phyloP scores from a whole-genome alignment of 2,797 vertebrate species.

The Aythya fuligula region DNA sequence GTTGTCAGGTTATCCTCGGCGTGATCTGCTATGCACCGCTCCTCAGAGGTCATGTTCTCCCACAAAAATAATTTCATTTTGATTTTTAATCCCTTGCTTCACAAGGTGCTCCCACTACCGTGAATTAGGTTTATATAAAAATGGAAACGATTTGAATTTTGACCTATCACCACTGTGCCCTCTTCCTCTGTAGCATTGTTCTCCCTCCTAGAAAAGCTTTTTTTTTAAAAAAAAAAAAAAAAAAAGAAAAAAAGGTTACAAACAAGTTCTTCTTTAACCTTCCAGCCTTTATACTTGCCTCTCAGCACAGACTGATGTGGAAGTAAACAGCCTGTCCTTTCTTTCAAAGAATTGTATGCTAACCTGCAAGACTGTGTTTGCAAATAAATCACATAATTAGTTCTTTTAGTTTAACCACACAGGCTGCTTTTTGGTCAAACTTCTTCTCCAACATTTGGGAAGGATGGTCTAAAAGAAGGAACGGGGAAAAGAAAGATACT shows the following conservation, averaged over 20 bases:
- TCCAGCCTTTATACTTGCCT: background rate
- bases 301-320: background rate
- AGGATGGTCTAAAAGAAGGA: background rate
- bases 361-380: background rate
- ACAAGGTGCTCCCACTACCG: background rate
- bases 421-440: background rate
- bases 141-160: background rate
- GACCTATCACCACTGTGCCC: background rate
- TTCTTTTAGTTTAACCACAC: background rate
- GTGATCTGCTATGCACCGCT: background rate
- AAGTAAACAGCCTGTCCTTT: background rate
- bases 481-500: background rate
- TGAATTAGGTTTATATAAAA: background rate
- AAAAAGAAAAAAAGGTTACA: background rate
- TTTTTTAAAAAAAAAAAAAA: too few relatives aligned
- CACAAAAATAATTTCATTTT: background rate
- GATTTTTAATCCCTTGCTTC: conserved; percentile 11
- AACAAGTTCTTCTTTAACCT: background rate
- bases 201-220: background rate
- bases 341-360: background rate
- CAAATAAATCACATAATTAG: background rate
- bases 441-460: background rate
- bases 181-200: background rate
- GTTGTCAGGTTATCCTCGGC: conserved; percentile 26
- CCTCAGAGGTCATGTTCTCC: background rate